A percentile compares a stretch with the other conserved stretches of the same genome.
Evolutionary conservation across 2,113 vertebrate genomes (phyloP).

Genomic region (Phaetusa simplex): DNA sequence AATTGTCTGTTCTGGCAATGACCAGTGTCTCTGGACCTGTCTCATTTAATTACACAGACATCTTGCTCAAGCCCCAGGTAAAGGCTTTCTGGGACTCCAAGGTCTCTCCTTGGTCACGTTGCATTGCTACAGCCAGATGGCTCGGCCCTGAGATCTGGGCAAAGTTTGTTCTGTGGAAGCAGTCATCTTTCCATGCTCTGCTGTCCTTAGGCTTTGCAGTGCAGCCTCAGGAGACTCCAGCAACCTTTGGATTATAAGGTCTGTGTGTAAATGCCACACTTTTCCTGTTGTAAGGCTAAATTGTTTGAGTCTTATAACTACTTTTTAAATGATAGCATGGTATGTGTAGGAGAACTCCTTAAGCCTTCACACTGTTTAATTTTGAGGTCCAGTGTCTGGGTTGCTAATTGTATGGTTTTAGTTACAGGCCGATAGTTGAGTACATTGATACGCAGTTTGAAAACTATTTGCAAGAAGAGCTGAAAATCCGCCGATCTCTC

Average conservation of each 20-base stretch:
- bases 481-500: conserved; percentile 98
- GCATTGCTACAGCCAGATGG: background rate
- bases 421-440: conserved; percentile 98
- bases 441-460: conserved; percentile 99
- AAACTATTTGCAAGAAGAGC: conserved; percentile 95
- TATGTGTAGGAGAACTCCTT: background rate
- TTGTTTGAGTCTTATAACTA: background rate
- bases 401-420: conserved; percentile 79
- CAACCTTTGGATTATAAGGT: background rate
- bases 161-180: background rate
- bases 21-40: background rate
- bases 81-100: background rate
- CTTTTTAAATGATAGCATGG: background rate
- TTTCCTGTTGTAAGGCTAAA: background rate
- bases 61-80: background rate
- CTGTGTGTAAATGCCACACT: background rate
- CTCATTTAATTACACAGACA: background rate
- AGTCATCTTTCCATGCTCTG: background rate
- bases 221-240: background rate
- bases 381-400: background rate
- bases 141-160: background rate
- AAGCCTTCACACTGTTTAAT: background rate
- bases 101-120: background rate
- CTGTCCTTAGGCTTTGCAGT: background rate
- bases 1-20: background rate